Conservation (phyloP, 2,888 invertebrate genomes). For the Drosophila multiciliata region DNA sequence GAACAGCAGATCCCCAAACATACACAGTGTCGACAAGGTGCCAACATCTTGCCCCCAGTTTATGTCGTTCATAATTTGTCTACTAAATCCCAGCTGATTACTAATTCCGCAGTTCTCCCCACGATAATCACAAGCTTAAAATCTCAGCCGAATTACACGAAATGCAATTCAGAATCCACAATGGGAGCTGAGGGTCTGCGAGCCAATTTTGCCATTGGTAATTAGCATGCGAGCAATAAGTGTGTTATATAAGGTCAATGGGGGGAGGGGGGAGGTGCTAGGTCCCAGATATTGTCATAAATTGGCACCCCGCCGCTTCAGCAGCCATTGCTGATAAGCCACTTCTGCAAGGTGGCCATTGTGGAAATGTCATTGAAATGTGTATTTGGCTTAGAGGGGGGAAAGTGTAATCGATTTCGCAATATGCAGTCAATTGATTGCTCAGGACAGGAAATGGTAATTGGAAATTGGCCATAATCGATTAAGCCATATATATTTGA, state of each 20-base stretch:
- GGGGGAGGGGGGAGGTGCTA: background rate
- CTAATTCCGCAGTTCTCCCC: background rate
- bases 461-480: slow-evolving; percentile 39
- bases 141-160: slow-evolving; percentile 52
- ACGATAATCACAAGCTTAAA: slow-evolving; percentile 29
- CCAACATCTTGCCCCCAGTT: background rate
- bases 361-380: slow-evolving; percentile 3
- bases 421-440: slow-evolving; percentile 41
- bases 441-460: slow-evolving; percentile 30
- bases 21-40: background rate
- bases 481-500: slow-evolving; percentile 15
- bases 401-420: background rate
- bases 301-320: slow-evolving; percentile 25
- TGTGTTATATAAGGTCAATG: background rate
- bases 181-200: slow-evolving; percentile 17
- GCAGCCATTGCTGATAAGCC: slow-evolving; percentile 24
- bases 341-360: slow-evolving; percentile 12
- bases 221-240: slow-evolving; percentile 50
- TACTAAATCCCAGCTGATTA: background rate
- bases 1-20: background rate
- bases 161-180: slow-evolving; percentile 39
- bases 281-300: slow-evolving; percentile 45
- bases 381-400: slow-evolving; percentile 3
- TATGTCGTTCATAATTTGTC: background rate
- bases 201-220: slow-evolving; percentile 44